A percentile compares a stretch with the other conserved stretches of the same genome.
These are phyloP conservation scores for Daphoenositta chrysoptera DNA, from an alignment of 2,113 vertebrate species.

Conservation along the genomic window DNA sequence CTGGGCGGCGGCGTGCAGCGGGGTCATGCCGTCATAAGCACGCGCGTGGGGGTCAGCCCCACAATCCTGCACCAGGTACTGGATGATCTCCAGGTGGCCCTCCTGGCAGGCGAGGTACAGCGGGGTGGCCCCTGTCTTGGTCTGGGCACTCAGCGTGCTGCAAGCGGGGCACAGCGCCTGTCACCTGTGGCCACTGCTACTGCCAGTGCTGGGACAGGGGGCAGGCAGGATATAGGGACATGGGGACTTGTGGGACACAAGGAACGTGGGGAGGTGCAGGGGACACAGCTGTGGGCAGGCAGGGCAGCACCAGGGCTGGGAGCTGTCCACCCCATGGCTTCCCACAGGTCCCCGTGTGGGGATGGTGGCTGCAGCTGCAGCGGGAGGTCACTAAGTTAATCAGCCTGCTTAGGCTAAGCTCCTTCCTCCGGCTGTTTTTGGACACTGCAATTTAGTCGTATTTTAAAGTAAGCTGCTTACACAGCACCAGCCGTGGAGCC, in stretches of 20 bases:
- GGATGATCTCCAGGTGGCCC: slow-evolving; percentile 93
- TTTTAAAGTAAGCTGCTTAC: slow-evolving; percentile 81
- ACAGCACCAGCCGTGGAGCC: background rate
- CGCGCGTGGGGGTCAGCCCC: slow-evolving; percentile 83
- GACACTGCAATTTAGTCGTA: slow-evolving; percentile 74
- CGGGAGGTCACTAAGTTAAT: slow-evolving; percentile 71
- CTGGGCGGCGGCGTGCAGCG: slow-evolving; percentile 93
- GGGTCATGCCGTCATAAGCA: slow-evolving; percentile 93
- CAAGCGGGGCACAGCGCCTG: background rate
- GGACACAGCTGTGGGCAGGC: background rate
- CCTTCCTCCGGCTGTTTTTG: slow-evolving; percentile 81
- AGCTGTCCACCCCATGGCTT: background rate
- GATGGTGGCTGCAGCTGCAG: background rate
- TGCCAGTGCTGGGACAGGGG: accelerated
- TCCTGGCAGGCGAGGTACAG: slow-evolving; percentile 98
- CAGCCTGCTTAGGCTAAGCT: slow-evolving; percentile 72
- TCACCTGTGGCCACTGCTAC: background rate
- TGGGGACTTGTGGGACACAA: background rate
- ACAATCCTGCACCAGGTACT: slow-evolving; percentile 93
- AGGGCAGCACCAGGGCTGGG: background rate
- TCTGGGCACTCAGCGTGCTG: slow-evolving; percentile 92
- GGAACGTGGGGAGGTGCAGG: background rate
- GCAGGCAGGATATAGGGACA: background rate
- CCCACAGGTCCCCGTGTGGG: background rate
- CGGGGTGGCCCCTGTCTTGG: slow-evolving; percentile 96